Evolutionary conservation across 1,140 invertebrate species (phyloP).

Genomic region (Helicoverpa armigera): DNA sequence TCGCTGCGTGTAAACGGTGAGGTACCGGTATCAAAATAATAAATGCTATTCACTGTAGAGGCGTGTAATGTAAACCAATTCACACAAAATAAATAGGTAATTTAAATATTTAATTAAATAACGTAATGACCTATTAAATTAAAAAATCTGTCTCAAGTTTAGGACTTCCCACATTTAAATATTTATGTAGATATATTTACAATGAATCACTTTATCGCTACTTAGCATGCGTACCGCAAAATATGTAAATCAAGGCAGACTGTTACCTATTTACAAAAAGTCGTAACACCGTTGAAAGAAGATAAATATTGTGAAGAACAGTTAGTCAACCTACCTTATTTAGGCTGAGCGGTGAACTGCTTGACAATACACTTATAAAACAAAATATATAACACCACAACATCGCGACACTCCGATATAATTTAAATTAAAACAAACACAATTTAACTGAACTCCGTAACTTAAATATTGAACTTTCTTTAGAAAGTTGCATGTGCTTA

Average conservation of each 20-base stretch:
- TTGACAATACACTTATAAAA: conserved; percentile 45
- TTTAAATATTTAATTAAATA: no score
- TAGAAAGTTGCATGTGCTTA: conserved; percentile 62
- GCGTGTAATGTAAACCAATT: no score
- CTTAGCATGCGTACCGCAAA: conserved; percentile 5
- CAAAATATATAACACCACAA: conserved; percentile 51
- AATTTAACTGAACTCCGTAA: conserved; percentile 14
- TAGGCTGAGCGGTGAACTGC: conserved; percentile 38
- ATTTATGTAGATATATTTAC: neutral
- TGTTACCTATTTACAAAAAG: conserved; percentile 29
- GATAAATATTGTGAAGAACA: conserved; percentile 24
- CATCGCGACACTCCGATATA: conserved; percentile 48
- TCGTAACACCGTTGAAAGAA: conserved; percentile 18
- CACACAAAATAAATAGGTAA: no score
- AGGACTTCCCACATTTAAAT: neutral
- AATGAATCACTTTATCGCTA: conserved; percentile 22
- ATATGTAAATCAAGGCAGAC: neutral
- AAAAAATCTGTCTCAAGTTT: neutral
- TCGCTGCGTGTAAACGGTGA: no score
- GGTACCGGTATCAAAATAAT: no score
- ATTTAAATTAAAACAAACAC: conserved; percentile 19
- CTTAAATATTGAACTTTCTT: conserved; percentile 22
- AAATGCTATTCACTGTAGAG: no score
- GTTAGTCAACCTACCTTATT: conserved; percentile 53
- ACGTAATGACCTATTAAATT: no score